Base-by-base conservation (phyloP, 2,888 invertebrate species). In the Tanytarsus gracilentus region DNA sequence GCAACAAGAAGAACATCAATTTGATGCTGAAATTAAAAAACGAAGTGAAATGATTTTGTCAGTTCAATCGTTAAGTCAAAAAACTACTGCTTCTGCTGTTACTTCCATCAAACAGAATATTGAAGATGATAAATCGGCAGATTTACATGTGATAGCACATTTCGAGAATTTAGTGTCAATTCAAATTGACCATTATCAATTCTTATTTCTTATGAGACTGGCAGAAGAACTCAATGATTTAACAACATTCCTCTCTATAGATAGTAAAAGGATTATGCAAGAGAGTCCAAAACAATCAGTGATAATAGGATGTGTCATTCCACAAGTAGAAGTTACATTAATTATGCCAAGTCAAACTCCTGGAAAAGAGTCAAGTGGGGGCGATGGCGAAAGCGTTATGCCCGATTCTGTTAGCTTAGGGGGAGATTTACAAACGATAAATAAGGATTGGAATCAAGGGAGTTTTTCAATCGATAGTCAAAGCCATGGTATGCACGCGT, bases 151-250 rank as follows among this genome's bases (percentile, higher is more conserved):
- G 25, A 79, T 95, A 53, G 86, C 86, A 0, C 84, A 91, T 67
- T 84, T 93, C 55, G 82, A 86, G 55, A 89, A 89, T 67, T 77
- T 94, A 68, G 84, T 94, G 56, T 90, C 90, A 64, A 77, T 93
- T 3, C 95, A 96, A 74, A 79, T 97, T 62, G 95, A 93, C 76
- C 95, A 95, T 73, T 93, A 89, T 74, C 95, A 96, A 76, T 86
- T 86, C 75, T 78, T 95, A 66, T 95, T 96, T 75, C 77, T 96
- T 58, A 74, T 94, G 72, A 78, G 95, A 58, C 78, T 93, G 66
- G 78, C 88, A 23, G 95, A 96, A 73, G 81, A 86, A 52, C 72
- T 91, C 29, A 80, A 86, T 0, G 91, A 91, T 72, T 77, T 90
- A 75, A 78, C 85, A 4, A 86, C 87, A 9, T 90, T 87, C 75